Base-by-base conservation (phyloP, 1,140 invertebrate genomes). In the Thrips palmi region DNA sequence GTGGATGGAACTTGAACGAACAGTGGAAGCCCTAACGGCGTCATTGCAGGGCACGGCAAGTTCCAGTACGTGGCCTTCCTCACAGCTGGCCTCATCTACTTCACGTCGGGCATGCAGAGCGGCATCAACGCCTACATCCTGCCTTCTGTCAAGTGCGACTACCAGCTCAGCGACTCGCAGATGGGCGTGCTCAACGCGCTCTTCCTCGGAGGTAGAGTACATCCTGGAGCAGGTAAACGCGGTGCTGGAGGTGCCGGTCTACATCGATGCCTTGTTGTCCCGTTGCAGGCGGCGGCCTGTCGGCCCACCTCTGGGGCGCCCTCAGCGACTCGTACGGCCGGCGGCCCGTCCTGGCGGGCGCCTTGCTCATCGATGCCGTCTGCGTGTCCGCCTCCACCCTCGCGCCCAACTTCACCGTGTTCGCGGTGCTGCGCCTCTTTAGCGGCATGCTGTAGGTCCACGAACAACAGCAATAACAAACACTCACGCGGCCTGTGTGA, bases 291-390 rank as follows among this genome's bases (percentile, higher is more conserved):
- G 65, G 65, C 15, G 61, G 67, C 2, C 49, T 59, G 2, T 67
- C 65, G 39, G 60, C 65, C 2, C 58, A 67, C 41, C 55, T 77
- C 37, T 77, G 74, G 74, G 74, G 75, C 6, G 60, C 70, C 2
- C 56, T 71, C 4, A 70, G 68, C 1, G 74, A 77, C 48, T 62
- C 65, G 1, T 62, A 65, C n/a, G 77, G 76, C 1, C 59, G 75
- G 22, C 58, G 64, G 37, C 60, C 62, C 8, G 62, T 72, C 12
- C 53, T 79, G 11, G 54, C 72, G 17, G 49, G 62, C n/a, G 71
- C 71, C 1, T 52, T 79, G 19, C 49, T 71, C 0, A 45, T 70
- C 2, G 75, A 82, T 47, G 67, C 68, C 5, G 31, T 69, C 0
- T 56, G 64, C 8, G 57, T 58, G 6, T 42, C 68, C 1, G 40